Evolutionary conservation across 2,888 invertebrate genomes (phyloP), one percentile per base, ranked within the genome.

Genomic region (Xestobium rufovillosum): DNA sequence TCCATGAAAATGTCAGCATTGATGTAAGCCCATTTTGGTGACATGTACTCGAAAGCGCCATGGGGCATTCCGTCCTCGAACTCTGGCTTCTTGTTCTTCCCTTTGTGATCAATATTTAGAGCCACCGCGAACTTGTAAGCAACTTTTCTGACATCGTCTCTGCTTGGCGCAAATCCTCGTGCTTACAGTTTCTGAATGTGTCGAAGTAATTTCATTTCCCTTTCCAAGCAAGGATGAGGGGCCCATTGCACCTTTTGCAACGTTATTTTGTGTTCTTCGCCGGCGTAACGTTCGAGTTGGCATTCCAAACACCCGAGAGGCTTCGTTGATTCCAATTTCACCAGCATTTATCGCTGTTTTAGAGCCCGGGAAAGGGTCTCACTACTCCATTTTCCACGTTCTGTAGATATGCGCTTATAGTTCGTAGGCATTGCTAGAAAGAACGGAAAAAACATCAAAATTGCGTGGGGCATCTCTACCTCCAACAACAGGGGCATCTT

Each of bases 131-230:
- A 36, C 3, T 38, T 3, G 15, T 27, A 37, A 12, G 39, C 39
- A 8, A 37, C 4, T 9, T 6, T 11, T 33, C 55, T 35, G 34
- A 56, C 44, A 26, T 36, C 28, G 14, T 34, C 34, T 45, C 51
- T 45, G 23, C 48, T 38, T 14, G 39, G 37, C 14, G 44, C 38
- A 36, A 52, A 52, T 23, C 47, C 52, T 25, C 38, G 34, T 27
- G 40, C 31, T 44, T 37, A 40, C 31, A 50, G 32, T 26, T 43
- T 48, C 23, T 19, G 23, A 19, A 19, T 19, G n/a, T 19, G 23
- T 19, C 23, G 23, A 19, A 19, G 6, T 19, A 19, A 19, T 19
- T 19, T 19, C 6, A 19, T 19, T 19, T 19, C 23, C n/a, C 23
- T 19, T 19, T 8, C 23, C 23, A 19, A 19, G n/a, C 23, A 19